Percentiles rank a stretch among this genome's conserved stretches.
Evolutionary conservation across 2,113 vertebrate species (phyloP).

Genomic region (Rhizomys pruinosus): DNA sequence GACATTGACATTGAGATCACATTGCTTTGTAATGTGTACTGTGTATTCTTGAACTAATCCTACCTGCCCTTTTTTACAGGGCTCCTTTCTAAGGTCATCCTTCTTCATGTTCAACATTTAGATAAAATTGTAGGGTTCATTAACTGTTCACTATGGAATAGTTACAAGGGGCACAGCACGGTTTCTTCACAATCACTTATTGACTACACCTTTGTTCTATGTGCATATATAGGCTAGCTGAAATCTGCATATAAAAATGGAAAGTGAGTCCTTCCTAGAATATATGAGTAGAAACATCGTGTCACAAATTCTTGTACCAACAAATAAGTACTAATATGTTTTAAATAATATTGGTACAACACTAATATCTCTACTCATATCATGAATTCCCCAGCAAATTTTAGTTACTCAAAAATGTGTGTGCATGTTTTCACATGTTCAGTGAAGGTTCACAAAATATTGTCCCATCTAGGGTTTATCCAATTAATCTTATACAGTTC

Average conservation of each 20-base stretch:
- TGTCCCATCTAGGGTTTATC: neutral
- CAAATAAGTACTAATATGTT: neutral
- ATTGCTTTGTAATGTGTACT: constrained; percentile 25
- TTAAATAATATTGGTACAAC: neutral
- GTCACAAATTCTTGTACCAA: neutral
- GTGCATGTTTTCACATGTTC: neutral
- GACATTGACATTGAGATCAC: neutral
- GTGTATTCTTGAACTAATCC: neutral
- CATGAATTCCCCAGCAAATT: neutral
- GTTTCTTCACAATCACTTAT: neutral
- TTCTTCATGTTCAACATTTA: constrained; percentile 35
- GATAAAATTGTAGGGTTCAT: neutral
- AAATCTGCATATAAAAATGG: neutral
- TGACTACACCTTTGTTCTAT: constrained; percentile 8
- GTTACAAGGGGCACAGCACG: neutral
- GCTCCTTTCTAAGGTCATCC: neutral
- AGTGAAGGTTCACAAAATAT: neutral
- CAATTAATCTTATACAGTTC: neutral
- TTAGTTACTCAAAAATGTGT: neutral
- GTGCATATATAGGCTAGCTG: neutral
- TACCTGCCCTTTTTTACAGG: neutral
- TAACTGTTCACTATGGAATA: neutral
- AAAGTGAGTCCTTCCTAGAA: neutral
- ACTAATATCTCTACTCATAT: neutral
- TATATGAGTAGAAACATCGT: neutral